These are phyloP conservation scores for Minunthozetes semirufus DNA, from an alignment of 2,888 invertebrate species.

Conservation along the genomic window DNA sequence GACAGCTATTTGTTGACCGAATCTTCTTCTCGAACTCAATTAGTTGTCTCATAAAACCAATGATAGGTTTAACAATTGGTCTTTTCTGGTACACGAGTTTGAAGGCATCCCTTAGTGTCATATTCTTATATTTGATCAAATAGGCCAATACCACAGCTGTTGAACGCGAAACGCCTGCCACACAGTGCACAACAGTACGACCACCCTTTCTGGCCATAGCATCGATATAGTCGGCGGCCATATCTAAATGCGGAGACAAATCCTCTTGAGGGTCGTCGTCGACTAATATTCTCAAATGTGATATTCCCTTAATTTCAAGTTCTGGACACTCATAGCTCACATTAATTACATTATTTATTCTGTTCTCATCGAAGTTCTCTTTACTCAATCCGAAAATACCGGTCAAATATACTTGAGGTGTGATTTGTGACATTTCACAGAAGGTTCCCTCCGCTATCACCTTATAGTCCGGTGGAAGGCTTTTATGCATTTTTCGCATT, in stretches of 20 bases:
- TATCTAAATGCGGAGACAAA: constrained; percentile 14
- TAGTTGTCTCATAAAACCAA: constrained; percentile 81
- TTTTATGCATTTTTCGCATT: neutral
- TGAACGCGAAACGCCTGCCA: constrained; percentile 76
- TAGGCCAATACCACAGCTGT: constrained; percentile 57
- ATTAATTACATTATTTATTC: constrained; percentile 30
- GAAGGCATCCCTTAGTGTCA: constrained; percentile 72
- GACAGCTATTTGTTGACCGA: constrained; percentile 61
- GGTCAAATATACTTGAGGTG: constrained; percentile 21
- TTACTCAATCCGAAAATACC: constrained; percentile 32
- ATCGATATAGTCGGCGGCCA: constrained; percentile 13
- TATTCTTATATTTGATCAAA: constrained; percentile 71
- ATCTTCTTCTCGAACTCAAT: constrained; percentile 71
- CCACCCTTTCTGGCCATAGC: neutral
- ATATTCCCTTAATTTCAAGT: neutral
- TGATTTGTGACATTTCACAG: constrained; percentile 17
- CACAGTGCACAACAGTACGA: constrained; percentile 57
- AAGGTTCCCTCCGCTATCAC: neutral
- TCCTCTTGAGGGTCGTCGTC: constrained; percentile 30
- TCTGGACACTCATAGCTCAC: constrained; percentile 29
- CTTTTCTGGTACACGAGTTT: constrained; percentile 63
- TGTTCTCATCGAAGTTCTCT: constrained; percentile 24
- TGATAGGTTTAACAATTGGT: constrained; percentile 80
- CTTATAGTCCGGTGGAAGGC: neutral
- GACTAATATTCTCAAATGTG: constrained; percentile 26